These are phyloP conservation scores for Aurelia sp. DNA, from an alignment of 30 jellyfish, hydroid and myxozoan species.

Conservation along the genomic window DNA sequence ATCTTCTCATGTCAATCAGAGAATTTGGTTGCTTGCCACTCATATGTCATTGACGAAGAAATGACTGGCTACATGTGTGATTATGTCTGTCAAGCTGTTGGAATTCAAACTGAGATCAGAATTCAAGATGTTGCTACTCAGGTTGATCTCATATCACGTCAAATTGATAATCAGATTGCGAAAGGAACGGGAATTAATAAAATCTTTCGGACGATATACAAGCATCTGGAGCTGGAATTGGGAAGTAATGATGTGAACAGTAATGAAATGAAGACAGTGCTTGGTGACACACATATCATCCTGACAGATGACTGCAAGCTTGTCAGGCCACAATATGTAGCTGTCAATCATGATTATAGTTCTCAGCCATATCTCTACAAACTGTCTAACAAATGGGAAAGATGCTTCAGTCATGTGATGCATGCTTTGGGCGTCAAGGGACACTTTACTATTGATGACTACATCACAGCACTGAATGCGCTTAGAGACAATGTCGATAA, in stretches of 20 bases:
- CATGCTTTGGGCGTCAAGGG: constrained; percentile 51
- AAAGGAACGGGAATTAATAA: not conserved
- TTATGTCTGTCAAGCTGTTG: not conserved
- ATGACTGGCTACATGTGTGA: not conserved
- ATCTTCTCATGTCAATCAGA: constrained; percentile 32
- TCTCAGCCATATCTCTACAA: constrained; percentile 60
- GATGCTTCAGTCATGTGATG: constrained; percentile 32
- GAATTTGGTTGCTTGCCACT: constrained; percentile 39
- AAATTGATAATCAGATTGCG: not conserved
- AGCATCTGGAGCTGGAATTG: not conserved
- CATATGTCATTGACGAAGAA: constrained; percentile 13
- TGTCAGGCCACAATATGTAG: constrained; percentile 27
- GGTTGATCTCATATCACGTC: not conserved
- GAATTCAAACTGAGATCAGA: constrained; percentile 3
- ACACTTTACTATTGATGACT: constrained; percentile 23
- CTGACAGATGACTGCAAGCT: constrained; percentile 19
- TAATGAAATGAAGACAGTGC: not conserved
- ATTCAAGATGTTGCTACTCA: not conserved
- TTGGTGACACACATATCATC: not conserved
- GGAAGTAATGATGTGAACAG: not conserved
- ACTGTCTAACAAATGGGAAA: constrained; percentile 2
- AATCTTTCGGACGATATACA: not conserved
- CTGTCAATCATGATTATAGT: constrained; percentile 5
- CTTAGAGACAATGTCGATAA: not conserved
- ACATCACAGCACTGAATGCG: constrained; percentile 9